Evolutionary conservation across 1,140 invertebrate genomes (phyloP).

Genomic region (Agrilus planipennis): DNA sequence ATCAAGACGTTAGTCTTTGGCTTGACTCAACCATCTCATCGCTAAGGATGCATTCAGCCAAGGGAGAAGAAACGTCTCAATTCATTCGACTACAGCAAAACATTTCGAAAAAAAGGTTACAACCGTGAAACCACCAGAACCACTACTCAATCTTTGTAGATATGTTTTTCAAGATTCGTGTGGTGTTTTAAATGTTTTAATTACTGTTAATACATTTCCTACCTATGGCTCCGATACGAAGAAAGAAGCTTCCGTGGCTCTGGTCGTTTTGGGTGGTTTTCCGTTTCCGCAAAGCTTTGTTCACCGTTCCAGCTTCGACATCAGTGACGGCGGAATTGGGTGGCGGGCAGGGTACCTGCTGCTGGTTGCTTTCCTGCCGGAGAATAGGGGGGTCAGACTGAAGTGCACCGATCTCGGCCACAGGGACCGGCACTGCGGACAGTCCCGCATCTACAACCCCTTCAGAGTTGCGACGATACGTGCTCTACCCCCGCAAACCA

Average conservation of each 20-base stretch:
- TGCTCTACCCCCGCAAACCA: slow-evolving; percentile 29
- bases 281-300: slow-evolving; percentile 57
- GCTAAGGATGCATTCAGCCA: too few relatives aligned
- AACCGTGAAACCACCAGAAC: too few relatives aligned
- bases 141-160: too few relatives aligned
- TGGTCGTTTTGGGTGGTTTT: slow-evolving; percentile 88
- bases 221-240: slow-evolving; percentile 93
- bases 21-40: too few relatives aligned
- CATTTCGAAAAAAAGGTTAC: too few relatives aligned
- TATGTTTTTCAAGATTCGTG: too few relatives aligned
- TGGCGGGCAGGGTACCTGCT: slow-evolving; percentile 35
- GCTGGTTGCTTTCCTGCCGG: slow-evolving; percentile 20
- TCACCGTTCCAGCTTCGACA: slow-evolving; percentile 53
- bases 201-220: too few relatives aligned
- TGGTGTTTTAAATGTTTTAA: too few relatives aligned
- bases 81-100: too few relatives aligned
- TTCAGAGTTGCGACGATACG: slow-evolving; percentile 34
- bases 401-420: slow-evolving; percentile 25
- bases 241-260: slow-evolving; percentile 91
- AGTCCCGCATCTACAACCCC: slow-evolving; percentile 32
- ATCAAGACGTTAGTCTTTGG: too few relatives aligned
- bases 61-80: too few relatives aligned
- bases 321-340: slow-evolving; percentile 40
- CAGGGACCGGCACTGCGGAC: slow-evolving; percentile 32
- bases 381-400: slow-evolving; percentile 24